phyloP scores from a whole-genome alignment of 2,797 vertebrate species.

The Dryobates pubescens region DNA sequence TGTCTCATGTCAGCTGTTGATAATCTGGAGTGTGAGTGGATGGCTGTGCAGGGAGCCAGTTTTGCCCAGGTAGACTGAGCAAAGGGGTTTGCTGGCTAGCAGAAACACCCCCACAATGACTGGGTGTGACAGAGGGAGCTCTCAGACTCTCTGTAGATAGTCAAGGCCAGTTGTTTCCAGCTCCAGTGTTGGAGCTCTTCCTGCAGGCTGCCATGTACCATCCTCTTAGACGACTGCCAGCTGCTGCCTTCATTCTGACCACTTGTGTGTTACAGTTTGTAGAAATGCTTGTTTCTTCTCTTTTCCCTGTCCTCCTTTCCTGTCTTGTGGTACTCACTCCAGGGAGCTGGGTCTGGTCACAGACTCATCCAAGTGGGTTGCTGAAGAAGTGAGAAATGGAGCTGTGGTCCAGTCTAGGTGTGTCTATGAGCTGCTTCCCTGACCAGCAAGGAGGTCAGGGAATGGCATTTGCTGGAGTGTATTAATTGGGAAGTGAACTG shows the following conservation, averaged over 20 bases:
- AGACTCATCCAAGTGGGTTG: neutral
- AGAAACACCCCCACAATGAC: neutral
- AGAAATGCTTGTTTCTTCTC: neutral
- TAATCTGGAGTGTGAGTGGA: neutral
- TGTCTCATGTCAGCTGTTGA: neutral
- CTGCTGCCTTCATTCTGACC: neutral
- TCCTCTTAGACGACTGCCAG: neutral
- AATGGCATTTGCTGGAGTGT: neutral
- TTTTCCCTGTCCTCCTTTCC: neutral
- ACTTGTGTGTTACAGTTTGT: neutral
- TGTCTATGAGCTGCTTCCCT: neutral
- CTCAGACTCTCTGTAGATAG: neutral
- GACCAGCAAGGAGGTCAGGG: neutral
- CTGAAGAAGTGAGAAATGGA: neutral
- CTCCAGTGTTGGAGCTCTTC: neutral
- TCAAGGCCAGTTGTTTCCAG: neutral
- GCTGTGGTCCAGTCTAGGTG: rapidly evolving
- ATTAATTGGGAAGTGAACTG: rapidly evolving
- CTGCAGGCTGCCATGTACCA: neutral
- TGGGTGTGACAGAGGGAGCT: neutral
- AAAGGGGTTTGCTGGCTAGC: neutral
- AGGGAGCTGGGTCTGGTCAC: neutral
- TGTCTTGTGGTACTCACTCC: neutral
- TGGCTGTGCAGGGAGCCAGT: neutral
- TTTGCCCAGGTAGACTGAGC: neutral